These are phyloP conservation scores for Ypsolopha sequella DNA, from an alignment of 2,888 invertebrate genomes.

Conservation along the genomic window DNA sequence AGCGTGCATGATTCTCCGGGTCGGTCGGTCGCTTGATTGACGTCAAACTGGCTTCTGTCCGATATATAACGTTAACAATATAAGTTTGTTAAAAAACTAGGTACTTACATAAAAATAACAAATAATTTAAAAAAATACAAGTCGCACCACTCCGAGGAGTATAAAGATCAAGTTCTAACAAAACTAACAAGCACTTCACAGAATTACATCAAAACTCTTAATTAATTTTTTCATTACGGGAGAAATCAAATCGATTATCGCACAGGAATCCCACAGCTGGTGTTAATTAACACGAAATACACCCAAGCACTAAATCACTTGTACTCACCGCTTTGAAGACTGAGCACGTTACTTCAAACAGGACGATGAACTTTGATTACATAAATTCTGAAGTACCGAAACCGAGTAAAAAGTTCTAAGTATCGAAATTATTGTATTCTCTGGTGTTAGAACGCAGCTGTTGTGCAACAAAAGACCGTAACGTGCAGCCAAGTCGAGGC, in stretches of 20 bases:
- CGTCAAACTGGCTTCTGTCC: too few relatives aligned
- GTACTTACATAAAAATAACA: too few relatives aligned
- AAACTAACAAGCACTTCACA: too few relatives aligned
- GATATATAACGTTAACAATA: too few relatives aligned
- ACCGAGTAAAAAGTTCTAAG: background rate
- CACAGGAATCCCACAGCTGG: background rate
- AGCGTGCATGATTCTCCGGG: slow-evolving; percentile 36
- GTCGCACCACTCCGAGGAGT: too few relatives aligned
- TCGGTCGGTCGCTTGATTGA: background rate
- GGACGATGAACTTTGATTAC: background rate
- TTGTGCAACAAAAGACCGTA: slow-evolving; percentile 7
- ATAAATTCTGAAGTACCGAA: background rate
- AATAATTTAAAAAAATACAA: too few relatives aligned
- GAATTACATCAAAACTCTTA: background rate
- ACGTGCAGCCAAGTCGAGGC: slow-evolving; percentile 27
- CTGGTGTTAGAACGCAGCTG: background rate
- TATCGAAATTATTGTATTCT: background rate
- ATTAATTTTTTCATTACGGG: background rate
- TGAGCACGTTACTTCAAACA: background rate
- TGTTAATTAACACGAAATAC: background rate
- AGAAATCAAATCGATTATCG: background rate
- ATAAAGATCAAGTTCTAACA: too few relatives aligned
- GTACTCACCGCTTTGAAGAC: slow-evolving; percentile 4
- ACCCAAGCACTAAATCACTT: slow-evolving; percentile 1
- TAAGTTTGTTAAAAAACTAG: too few relatives aligned